Base-by-base conservation (phyloP, 1,140 invertebrate species). In the Helicoverpa zea region DNA sequence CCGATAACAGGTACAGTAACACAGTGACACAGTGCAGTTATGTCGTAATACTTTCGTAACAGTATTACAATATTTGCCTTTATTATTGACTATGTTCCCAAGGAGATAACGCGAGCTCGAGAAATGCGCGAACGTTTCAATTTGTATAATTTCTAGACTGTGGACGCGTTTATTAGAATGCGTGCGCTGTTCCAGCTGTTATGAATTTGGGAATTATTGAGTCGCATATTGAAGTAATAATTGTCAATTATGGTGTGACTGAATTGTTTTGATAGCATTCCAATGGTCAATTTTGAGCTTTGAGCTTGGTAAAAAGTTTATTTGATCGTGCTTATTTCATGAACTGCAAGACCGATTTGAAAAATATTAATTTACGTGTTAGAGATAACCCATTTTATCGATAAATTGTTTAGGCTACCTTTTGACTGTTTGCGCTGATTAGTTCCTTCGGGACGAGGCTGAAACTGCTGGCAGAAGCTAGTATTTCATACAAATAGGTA, bases 41-140 rank as follows among this genome's bases (percentile, higher is more conserved):
- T 92, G 84, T 87, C 76, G 90, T 91, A 91, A 91, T 81, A 85
- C 35, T 88, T 86, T 88, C 56, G 84, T 87, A 87, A 89, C 80
- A 23, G 73, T 75, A 76, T 83, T 49, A 58, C 63, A 83, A 87
- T 87, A 86, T 89, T 90, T 91, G 86, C 86, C 75, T 82, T 56
- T 54, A 51, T 80, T 89, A 87, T 90, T 88, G 78, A 84, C 83
- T 82, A 30, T 82, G 52, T 49, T 58, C 51, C 29, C 59, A 29
- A 63, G 47, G 18, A 51, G 56, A 76, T 61, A 76, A 76, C 11
- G 18, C 16, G 5, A 11, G 47, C 30, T 13, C 7, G n/a, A 23
- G 18, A 72, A 73, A 73, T 73, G n/a, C 35, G 51, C 14, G 51
- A 14, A 23, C 30, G 47, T 43, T 49, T 43, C 14, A 14, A 23